phyloP scores from a whole-genome alignment of 1,140 invertebrate genomes.

The Armadillidium nasatum region DNA sequence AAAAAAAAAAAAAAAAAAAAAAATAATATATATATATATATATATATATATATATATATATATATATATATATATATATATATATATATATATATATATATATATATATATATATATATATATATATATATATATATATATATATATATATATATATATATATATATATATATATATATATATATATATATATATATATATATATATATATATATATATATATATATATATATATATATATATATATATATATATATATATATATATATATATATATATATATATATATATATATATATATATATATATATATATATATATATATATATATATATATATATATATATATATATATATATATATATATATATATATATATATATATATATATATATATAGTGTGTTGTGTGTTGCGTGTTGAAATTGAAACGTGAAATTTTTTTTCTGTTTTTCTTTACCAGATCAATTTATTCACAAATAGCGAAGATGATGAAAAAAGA shows the following conservation, averaged over 20 bases:
- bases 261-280: neutral
- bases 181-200: constrained; percentile 25
- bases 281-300: neutral
- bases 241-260: too few species aligned
- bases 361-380: neutral
- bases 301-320: constrained; percentile 6
- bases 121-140: too few species aligned
- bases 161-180: neutral
- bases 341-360: constrained; percentile 14
- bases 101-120: too few species aligned
- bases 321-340: constrained; percentile 14
- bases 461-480: neutral
- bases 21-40: too few species aligned
- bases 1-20: too few species aligned
- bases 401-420: neutral
- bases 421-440: neutral
- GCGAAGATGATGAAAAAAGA: neutral
- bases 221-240: constrained; percentile 1
- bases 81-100: too few species aligned
- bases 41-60: too few species aligned
- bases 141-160: too few species aligned
- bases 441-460: neutral
- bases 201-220: constrained; percentile 23
- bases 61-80: too few species aligned
- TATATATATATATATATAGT: constrained; percentile 7